phyloP scores from a whole-genome alignment of 1,140 invertebrate species.

The Anastrepha ludens region DNA sequence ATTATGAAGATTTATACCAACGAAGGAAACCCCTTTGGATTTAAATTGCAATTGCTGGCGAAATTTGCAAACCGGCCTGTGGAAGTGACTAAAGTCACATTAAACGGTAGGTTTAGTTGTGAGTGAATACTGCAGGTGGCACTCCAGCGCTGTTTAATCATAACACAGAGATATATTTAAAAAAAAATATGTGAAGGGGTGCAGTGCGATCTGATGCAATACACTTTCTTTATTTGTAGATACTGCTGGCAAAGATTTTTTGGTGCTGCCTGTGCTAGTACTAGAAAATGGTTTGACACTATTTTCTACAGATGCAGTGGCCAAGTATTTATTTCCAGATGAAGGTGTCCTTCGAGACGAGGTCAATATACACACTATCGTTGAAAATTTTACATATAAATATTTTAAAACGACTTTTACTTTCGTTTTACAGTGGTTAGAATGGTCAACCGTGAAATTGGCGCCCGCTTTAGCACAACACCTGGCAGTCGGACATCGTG shows the following conservation, averaged over 20 bases:
- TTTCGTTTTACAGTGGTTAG: conserved; percentile 78
- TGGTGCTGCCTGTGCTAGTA: conserved; percentile 76
- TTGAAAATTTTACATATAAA: background rate
- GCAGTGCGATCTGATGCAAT: conserved; percentile 9
- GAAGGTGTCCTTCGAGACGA: conserved; percentile 66
- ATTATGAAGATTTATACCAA: conserved; percentile 82
- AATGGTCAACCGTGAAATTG: conserved; percentile 84
- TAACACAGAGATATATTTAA: background rate
- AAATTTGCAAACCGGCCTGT: conserved; percentile 78
- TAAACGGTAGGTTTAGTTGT: conserved; percentile 75
- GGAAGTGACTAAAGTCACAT: conserved; percentile 76
- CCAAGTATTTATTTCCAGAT: conserved; percentile 76
- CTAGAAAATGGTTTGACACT: conserved; percentile 74
- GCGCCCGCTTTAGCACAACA: conserved; percentile 77
- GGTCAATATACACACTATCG: conserved; percentile 58
- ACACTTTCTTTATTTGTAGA: conserved; percentile 57
- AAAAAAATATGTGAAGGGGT: background rate
- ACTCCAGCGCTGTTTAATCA: background rate
- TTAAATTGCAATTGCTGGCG: conserved; percentile 82
- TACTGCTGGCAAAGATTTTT: conserved; percentile 63
- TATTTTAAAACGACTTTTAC: conserved; percentile 1
- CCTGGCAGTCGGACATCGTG: conserved; percentile 74
- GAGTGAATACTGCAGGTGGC: conserved; percentile 55
- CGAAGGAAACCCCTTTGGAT: conserved; percentile 81
- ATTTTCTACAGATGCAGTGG: conserved; percentile 77